These are phyloP conservation scores for Semaprochilodus insignis DNA, from an alignment of 2,797 vertebrate species.

Conservation along the genomic window DNA sequence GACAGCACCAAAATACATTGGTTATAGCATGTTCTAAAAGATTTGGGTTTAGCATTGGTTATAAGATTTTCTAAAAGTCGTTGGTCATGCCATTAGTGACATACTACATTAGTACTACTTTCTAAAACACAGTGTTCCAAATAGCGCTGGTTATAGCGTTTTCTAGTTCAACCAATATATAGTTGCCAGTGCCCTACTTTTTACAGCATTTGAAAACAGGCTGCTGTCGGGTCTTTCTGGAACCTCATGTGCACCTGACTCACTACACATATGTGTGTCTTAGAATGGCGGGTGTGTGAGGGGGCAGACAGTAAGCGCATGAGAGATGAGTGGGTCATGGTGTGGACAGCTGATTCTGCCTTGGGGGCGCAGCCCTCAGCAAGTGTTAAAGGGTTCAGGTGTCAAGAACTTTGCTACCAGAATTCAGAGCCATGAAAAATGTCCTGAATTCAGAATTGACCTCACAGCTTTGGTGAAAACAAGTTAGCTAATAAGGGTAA, in stretches of 20 bases:
- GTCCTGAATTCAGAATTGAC: neutral
- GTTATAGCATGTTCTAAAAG: neutral
- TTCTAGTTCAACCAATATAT: no score
- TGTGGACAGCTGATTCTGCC: constrained; percentile 9
- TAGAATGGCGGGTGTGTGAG: neutral
- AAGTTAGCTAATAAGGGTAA: neutral
- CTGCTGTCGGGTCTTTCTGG: neutral
- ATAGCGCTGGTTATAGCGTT: neutral
- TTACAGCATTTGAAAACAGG: no score
- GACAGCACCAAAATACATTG: no score
- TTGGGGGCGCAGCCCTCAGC: neutral
- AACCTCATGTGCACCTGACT: neutral
- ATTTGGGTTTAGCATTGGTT: neutral
- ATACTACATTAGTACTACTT: no score
- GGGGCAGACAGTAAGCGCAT: neutral
- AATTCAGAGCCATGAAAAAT: neutral
- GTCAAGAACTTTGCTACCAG: neutral
- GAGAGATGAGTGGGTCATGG: constrained; percentile 8
- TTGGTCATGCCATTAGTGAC: no score
- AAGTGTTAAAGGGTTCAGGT: neutral
- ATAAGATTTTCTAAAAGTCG: neutral
- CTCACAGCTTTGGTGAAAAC: neutral
- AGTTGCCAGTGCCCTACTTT: no score
- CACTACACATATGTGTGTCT: neutral
- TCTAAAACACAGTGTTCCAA: no score